Evolutionary conservation across 2,888 invertebrate species (phyloP), one percentile per base, ranked within the genome.

Genomic region (Megamerina dolium): DNA sequence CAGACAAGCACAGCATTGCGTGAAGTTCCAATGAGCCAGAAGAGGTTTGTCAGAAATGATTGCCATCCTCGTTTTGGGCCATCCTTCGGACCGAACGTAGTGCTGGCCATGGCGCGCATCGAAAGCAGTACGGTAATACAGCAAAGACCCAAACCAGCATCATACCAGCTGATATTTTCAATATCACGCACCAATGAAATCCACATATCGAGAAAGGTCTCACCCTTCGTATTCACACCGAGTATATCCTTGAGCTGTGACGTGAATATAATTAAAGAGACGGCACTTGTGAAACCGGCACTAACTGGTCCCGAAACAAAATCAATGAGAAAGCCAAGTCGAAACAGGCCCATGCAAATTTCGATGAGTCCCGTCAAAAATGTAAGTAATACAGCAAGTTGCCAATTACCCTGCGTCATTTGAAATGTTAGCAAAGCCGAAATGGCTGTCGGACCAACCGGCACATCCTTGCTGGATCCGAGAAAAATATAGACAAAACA

Each of bases 401-500:
- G 82, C 69, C 70, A 71, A 12, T 63, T 63, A 33, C 82, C 83
- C 35, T 79, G 77, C 1, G 87, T 80, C 14, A 85, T 80, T 75
- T 88, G 87, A 66, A 79, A 86, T 3, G 91, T 91, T 53, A 94
- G 78, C 46, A 94, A 74, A 1, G 93, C 89, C 48, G 89, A 84
- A 54, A 95, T 91, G 53, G 94, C 93, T 2, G 92, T 93, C 4
- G 94, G 94, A 6, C 95, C 93, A 57, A 93, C 82, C 2, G 93
- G 92, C 52, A 92, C 86, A 68, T 93, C 92, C 70, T 91, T 91
- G 67, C 91, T 89, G 43, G 54, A 55, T 12, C 54, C 54, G 18
- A 55, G 40, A 23, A 55, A 48, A 33, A 55, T 53, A 20, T 55
- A 95, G 48, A 93, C 77, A 71, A 94, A 85, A 67, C 87, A 86